Evolutionary conservation across 2,888 invertebrate species (phyloP), one percentile per base, ranked within the genome.

Genomic region (Drosophila villosipedis): DNA sequence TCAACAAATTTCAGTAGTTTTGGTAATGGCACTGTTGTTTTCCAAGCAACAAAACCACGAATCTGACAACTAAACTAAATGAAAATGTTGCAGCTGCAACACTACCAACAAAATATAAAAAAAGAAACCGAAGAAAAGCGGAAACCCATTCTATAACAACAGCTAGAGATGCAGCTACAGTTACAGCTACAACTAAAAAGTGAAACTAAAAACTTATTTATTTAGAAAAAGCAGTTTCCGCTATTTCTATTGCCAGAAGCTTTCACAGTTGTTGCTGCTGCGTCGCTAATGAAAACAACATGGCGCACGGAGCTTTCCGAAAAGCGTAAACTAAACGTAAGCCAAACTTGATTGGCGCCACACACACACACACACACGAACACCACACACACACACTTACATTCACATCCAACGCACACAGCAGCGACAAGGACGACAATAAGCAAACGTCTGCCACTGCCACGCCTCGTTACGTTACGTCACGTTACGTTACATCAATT

Each of bases 401-500:
- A 60, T 14, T 30, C 9, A 55, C 41, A 61, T 37, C 16, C 14
- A 57, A 16, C 64, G 25, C 47, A 64, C 68, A 55, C 68, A 75
- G 64, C 58, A 52, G 52, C 53, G 43, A 55, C 43, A 68, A 49
- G 57, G 52, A 65, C 70, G 75, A 68, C 69, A 78, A 73, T 71
- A 73, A 83, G 68, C 73, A 60, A 83, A 72, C 62, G 74, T 75
- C 76, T 83, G 83, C 64, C 61, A 54, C 22, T n/a, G 80, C 68
- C 72, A 79, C 80, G 89, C 78, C 85, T 85, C 85, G 85, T 86
- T 86, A 85, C 87, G 85, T 89, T 81, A 82, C 87, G 88, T 86
- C 89, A 86, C 89, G 85, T 86, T 87, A 86, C 89, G 85, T 86
- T 89, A 84, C 84, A 86, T 86, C 89, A 86, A 86, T 86, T 86